These are phyloP conservation scores for Poecile atricapillus DNA, from an alignment of 2,113 vertebrate genomes.

Conservation along the genomic window DNA sequence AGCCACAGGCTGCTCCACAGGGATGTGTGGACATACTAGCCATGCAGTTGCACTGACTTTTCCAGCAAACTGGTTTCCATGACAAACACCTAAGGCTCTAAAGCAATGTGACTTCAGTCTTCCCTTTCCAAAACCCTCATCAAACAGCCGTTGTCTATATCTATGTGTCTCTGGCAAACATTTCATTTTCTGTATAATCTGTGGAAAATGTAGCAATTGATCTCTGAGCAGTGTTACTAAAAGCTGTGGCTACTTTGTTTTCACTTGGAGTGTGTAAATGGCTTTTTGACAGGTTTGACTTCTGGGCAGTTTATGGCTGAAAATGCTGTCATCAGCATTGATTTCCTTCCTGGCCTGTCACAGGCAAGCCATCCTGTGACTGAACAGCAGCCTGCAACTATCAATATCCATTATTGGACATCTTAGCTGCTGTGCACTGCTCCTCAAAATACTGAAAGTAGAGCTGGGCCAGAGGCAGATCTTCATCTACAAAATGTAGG, in stretches of 20 bases:
- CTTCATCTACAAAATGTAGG: background rate
- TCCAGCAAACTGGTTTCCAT: background rate
- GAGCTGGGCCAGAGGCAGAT: background rate
- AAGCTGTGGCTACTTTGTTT: background rate
- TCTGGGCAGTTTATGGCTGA: background rate
- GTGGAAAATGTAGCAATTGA: background rate
- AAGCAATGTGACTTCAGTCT: background rate
- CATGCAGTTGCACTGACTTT: background rate
- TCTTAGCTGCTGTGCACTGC: background rate
- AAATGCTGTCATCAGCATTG: background rate
- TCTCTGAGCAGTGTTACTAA: background rate
- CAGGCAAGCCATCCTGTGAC: background rate
- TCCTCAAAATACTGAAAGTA: background rate
- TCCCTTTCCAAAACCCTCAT: background rate
- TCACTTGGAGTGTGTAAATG: background rate
- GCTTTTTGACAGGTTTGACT: background rate
- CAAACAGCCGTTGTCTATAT: background rate
- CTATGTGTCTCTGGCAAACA: background rate
- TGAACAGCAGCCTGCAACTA: background rate
- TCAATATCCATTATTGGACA: background rate
- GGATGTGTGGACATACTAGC: fast-evolving
- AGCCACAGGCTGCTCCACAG: background rate
- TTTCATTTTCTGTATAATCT: background rate
- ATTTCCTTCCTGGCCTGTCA: background rate
- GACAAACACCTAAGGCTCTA: background rate